Conservation (phyloP, 1,140 invertebrate species). For the Hypothenemus hampei region DNA sequence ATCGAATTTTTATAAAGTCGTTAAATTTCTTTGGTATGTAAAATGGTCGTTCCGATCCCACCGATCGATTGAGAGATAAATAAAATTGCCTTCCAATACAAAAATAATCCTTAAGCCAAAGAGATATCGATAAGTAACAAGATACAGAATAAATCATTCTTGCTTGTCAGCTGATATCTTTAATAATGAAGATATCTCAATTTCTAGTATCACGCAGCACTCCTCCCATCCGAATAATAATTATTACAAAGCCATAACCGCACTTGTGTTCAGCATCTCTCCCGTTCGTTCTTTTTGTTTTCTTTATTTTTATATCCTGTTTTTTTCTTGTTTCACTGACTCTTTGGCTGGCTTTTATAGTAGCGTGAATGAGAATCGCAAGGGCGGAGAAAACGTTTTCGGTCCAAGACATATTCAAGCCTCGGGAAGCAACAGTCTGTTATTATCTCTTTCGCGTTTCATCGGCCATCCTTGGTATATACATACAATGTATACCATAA, state of each 20-base stretch:
- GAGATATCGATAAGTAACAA: conserved; percentile 22
- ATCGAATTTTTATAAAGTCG: too few species aligned
- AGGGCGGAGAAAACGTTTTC: conserved; percentile 29
- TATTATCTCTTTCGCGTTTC: conserved; percentile 32
- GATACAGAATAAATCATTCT: conserved; percentile 17
- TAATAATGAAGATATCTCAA: conserved; percentile 25
- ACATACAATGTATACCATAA: too few species aligned
- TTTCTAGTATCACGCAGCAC: conserved; percentile 21
- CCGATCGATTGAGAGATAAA: conserved; percentile 8
- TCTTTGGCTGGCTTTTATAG: conserved; percentile 16
- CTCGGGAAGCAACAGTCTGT: conserved; percentile 30
- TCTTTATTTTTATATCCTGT: conserved; percentile 18
- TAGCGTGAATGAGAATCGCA: conserved; percentile 29
- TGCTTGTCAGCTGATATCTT: conserved; percentile 15
- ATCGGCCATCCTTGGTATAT: conserved; percentile 24
- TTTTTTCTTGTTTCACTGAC: conserved; percentile 11
- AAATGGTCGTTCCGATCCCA: conserved; percentile 2
- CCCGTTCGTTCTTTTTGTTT: conserved; percentile 9
- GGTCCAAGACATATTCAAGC: conserved; percentile 23
- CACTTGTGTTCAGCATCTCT: conserved; percentile 12
- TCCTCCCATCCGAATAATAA: conserved; percentile 22
- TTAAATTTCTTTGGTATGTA: too few species aligned
- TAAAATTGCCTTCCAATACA: conserved; percentile 6
- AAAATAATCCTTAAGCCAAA: conserved; percentile 14
- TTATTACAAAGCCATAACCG: conserved; percentile 27